Evolutionary conservation across 2,113 vertebrate genomes (phyloP).

Genomic region (Oenanthe oenanthe): DNA sequence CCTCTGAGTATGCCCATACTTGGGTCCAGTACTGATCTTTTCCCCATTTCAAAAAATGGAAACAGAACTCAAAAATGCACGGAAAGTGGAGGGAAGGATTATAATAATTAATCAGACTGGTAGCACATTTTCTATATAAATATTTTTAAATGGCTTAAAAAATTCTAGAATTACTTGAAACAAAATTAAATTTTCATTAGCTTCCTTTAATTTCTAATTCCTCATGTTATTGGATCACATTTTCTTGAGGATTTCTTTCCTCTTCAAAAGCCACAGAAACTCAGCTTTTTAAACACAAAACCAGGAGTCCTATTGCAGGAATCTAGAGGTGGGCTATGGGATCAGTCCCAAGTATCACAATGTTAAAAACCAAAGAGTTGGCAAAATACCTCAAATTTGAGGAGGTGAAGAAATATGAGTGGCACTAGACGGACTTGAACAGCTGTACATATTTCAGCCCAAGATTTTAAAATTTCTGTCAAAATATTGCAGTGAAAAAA

Average conservation of each 20-base stretch:
- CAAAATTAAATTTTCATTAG: not conserved
- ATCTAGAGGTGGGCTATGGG: not conserved
- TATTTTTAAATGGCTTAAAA: not conserved
- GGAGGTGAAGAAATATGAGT: constrained; percentile 52
- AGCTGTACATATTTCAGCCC: constrained; percentile 54
- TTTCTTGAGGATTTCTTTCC: not conserved
- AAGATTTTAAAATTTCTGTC: constrained; percentile 58
- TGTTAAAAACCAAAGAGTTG: constrained; percentile 21
- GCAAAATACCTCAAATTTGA: constrained; percentile 25
- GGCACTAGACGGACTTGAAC: constrained; percentile 53
- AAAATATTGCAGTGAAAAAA: constrained; percentile 57
- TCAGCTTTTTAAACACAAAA: not conserved
- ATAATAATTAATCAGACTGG: not conserved
- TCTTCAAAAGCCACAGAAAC: not conserved
- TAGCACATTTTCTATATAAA: not conserved
- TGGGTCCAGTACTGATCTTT: not conserved
- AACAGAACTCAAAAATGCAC: not conserved
- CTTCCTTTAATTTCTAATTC: not conserved
- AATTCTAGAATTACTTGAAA: not conserved
- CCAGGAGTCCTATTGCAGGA: not conserved
- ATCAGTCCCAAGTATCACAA: not conserved
- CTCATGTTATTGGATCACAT: not conserved
- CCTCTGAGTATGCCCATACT: not conserved
- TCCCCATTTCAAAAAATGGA: not conserved
- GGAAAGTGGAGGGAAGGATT: not conserved